These are phyloP conservation scores for Salminus brasiliensis DNA, from an alignment of 2,113 vertebrate species.

Conservation along the genomic window DNA sequence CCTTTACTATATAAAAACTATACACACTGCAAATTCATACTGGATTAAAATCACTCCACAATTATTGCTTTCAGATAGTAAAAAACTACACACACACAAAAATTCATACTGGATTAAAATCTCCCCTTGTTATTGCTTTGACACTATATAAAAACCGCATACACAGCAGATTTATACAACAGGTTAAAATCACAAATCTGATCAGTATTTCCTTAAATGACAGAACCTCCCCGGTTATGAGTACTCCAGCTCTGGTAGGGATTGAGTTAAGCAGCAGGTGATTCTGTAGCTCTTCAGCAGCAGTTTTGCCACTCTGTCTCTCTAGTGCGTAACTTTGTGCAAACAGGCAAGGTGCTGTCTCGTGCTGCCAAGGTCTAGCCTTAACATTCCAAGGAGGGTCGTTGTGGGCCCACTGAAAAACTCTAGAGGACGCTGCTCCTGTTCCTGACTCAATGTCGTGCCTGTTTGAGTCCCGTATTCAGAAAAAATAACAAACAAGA, in stretches of 20 bases:
- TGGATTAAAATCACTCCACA: no score
- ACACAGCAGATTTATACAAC: no score
- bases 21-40: not conserved
- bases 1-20: not conserved
- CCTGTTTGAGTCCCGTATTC: slow-evolving; percentile 9
- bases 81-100: no score
- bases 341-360: slow-evolving; percentile 29
- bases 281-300: not conserved
- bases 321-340: not conserved
- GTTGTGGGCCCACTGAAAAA: slow-evolving; percentile 5
- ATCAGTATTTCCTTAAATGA: not conserved
- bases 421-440: slow-evolving; percentile 30
- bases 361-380: slow-evolving; percentile 41
- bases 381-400: slow-evolving; percentile 52
- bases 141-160: no score
- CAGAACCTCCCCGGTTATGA: not conserved
- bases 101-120: no score
- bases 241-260: not conserved
- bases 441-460: slow-evolving; percentile 3
- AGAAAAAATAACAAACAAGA: not conserved
- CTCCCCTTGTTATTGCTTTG: no score
- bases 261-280: not conserved
- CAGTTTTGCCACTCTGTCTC: not conserved
- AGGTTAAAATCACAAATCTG: no score
- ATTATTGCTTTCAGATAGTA: no score